phyloP scores from a whole-genome alignment of 2,797 vertebrate genomes.

The Pseudochromis fuscus region DNA sequence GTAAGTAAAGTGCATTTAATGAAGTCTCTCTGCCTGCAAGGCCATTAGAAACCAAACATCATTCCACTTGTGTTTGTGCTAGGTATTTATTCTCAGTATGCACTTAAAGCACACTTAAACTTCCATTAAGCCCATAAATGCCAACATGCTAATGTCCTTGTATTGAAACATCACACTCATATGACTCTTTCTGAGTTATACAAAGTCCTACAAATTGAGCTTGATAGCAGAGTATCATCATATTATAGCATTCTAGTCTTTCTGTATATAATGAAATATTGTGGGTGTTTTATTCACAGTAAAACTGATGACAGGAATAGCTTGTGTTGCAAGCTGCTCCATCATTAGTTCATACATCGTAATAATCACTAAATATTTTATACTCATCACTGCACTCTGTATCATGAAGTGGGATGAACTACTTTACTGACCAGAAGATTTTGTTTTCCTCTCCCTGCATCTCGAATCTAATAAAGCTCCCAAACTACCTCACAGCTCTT shows the following conservation, averaged over 20 bases:
- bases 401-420: no score
- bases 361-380: not conserved
- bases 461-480: no score
- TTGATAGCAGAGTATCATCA: constrained; percentile 6
- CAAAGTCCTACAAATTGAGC: constrained; percentile 5
- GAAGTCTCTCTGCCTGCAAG: constrained; percentile 39
- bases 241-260: not conserved
- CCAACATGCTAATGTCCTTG: constrained; percentile 12
- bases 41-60: constrained; percentile 55
- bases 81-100: constrained; percentile 31
- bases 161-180: not conserved
- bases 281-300: not conserved
- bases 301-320: not conserved
- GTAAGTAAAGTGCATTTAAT: constrained; percentile 48
- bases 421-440: no score
- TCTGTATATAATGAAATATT: not conserved
- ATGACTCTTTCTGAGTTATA: not conserved
- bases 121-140: constrained; percentile 35
- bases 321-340: not conserved
- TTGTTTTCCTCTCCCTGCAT: no score
- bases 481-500: not conserved
- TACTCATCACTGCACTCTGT: not conserved
- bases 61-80: constrained; percentile 44
- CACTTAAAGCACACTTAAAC: constrained; percentile 46
- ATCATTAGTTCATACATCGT: not conserved